Conservation (phyloP, 2,113 vertebrate species). For the Petrocephalus microphthalmus region DNA sequence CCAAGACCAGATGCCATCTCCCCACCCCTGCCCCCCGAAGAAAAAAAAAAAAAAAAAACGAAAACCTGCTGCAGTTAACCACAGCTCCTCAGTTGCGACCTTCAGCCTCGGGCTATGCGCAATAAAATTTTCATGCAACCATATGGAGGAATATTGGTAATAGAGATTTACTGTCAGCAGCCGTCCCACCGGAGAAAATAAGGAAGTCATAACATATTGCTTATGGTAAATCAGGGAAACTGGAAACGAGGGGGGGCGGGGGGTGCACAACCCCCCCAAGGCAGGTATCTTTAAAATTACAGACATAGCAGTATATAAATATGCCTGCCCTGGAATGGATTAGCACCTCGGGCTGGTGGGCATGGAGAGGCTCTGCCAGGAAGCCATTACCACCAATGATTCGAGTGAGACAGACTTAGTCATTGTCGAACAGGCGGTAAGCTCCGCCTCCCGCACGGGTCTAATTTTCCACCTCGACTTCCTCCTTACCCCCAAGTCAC, state of each 20-base stretch:
- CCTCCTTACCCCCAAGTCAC: conserved; percentile 17
- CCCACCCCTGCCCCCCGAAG: conserved; percentile 11
- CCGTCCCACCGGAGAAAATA: conserved; percentile 82
- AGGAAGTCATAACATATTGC: conserved; percentile 88
- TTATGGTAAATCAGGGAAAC: conserved; percentile 84
- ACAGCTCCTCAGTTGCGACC: conserved; percentile 82
- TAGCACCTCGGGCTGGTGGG: conserved; percentile 16
- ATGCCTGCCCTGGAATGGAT: conserved; percentile 9
- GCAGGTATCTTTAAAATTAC: conserved; percentile 34
- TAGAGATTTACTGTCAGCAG: conserved; percentile 95
- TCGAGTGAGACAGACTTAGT: background rate
- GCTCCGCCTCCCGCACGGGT: background rate
- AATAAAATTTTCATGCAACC: conserved; percentile 98
- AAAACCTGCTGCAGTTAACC: conserved; percentile 77
- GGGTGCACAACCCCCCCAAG: conserved; percentile 66
- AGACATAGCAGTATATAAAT: conserved; percentile 11
- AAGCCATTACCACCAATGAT: conserved; percentile 16
- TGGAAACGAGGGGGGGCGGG: conserved; percentile 70
- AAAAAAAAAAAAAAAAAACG: conserved; percentile 26
- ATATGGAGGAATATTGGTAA: conserved; percentile 97
- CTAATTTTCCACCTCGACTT: conserved; percentile 9
- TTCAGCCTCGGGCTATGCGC: conserved; percentile 85
- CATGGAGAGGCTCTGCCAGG: background rate
- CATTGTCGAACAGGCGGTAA: background rate
- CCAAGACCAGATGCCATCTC: conserved; percentile 74